Base-by-base conservation (phyloP, 2,888 invertebrate species). In the Cancer borealis region DNA sequence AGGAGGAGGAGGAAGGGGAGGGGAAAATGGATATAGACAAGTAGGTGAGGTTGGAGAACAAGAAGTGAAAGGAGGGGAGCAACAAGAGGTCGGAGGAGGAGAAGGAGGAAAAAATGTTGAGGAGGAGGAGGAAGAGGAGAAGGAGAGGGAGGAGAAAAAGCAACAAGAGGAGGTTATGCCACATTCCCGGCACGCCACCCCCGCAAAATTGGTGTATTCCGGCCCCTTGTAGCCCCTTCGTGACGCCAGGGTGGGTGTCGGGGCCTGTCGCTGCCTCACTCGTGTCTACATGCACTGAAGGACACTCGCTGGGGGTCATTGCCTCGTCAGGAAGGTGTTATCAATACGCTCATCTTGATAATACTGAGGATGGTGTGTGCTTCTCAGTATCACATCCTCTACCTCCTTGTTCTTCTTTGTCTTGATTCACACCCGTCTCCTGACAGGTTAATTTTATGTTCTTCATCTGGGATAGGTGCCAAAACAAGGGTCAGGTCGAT, bases 181-280 rank as follows among this genome's bases (percentile, higher is more conserved):
- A 79, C 79, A 79, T 79, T 79, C 79, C 79, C 8, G 79, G 30
- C 30, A 79, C 6, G 26, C 79, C 26, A 79, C 10, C 79, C 26
- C 79, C 79, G 12, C 30, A 26, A 79, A 79, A 79, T 79, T 79
- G 79, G 26, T 79, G 79, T 79, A 79, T 79, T 79, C 79, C 79
- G 79, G 79, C 79, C 79, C 30, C 26, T 6, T 12, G 30, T 30
- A 30, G 30, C 14, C 79, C 79, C 79, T 79, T 30, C 30, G 30
- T 30, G 30, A 79, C 79, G 30, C 79, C 30, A 79, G 26, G 79
- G 30, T 8, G 79, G 79, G 79, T 79, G 79, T 79, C 12, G 26
- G 30, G 26, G 30, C 8, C 8, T 14, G 8, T 79, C 8, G 1
- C 79, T 79, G 3, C 30, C 12, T 79, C 79, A 26, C 26, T 79